Conservation (phyloP, 2,888 invertebrate species). For the Panopea generosa region DNA sequence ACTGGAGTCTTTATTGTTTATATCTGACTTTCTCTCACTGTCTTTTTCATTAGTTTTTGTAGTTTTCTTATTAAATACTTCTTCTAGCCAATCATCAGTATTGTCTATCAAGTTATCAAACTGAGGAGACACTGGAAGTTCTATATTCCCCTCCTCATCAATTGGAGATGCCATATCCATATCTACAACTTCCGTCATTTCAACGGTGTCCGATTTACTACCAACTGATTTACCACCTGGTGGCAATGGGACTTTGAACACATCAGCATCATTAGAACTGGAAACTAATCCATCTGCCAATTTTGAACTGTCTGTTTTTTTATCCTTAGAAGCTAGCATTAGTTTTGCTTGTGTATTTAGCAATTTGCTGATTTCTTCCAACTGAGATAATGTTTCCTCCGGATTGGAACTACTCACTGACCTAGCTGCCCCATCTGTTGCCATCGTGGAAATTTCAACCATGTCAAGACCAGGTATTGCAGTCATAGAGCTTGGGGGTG, state of each 20-base stretch:
- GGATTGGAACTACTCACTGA: constrained; percentile 9
- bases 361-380: constrained; percentile 76
- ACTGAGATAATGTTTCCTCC: constrained; percentile 34
- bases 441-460: constrained; percentile 10
- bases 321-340: constrained; percentile 32
- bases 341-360: constrained; percentile 72
- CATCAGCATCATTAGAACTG: constrained; percentile 49
- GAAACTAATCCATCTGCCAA: background rate
- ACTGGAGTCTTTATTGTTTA: constrained; percentile 17
- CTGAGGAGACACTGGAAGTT: constrained; percentile 73
- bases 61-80: constrained; percentile 51
- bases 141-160: constrained; percentile 78
- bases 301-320: constrained; percentile 1
- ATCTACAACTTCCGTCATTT: constrained; percentile 87
- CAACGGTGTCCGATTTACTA: constrained; percentile 60
- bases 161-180: constrained; percentile 89
- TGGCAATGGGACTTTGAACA: constrained; percentile 78
- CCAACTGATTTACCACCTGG: constrained; percentile 51
- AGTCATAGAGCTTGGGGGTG: constrained; percentile 6
- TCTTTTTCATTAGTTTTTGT: constrained; percentile 38
- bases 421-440: background rate
- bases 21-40: constrained; percentile 13
- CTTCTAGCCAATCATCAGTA: constrained; percentile 59
- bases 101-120: constrained; percentile 65
- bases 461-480: constrained; percentile 35